phyloP scores from a whole-genome alignment of 2,797 vertebrate genomes.

The Acridotheres tristis region DNA sequence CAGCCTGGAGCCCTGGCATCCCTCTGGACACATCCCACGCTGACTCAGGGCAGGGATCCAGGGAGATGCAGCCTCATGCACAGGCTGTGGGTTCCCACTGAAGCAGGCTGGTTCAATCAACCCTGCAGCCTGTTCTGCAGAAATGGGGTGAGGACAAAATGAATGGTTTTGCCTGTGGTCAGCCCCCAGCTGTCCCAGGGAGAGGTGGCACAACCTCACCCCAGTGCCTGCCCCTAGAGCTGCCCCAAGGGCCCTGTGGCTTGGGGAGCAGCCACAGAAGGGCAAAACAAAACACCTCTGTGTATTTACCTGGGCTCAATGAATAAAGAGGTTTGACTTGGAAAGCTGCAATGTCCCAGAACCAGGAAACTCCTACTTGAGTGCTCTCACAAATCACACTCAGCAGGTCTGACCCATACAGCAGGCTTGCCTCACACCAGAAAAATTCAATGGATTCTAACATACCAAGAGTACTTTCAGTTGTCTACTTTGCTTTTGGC shows the following conservation, averaged over 20 bases:
- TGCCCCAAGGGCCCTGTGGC: neutral
- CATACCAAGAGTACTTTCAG: neutral
- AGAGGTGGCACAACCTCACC: neutral
- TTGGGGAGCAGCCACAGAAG: neutral
- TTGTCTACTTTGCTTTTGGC: neutral
- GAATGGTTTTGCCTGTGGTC: neutral
- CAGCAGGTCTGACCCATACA: neutral
- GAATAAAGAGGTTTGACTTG: neutral
- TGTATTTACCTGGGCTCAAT: neutral
- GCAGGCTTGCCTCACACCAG: neutral
- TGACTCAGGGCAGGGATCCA: neutral
- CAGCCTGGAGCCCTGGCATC: neutral
- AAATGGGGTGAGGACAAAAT: accelerated
- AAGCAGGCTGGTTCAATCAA: too few relatives aligned
- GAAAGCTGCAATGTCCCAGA: neutral
- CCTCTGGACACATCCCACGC: accelerated
- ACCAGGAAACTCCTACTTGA: neutral
- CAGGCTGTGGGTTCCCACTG: accelerated
- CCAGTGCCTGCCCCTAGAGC: neutral
- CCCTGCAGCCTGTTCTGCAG: neutral
- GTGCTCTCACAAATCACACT: neutral
- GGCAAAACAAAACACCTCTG: neutral
- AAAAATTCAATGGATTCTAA: neutral
- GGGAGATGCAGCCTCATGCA: neutral
- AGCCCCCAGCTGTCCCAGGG: neutral